Base-by-base conservation (phyloP, 1,140 invertebrate species). In the Telenomus remus region DNA sequence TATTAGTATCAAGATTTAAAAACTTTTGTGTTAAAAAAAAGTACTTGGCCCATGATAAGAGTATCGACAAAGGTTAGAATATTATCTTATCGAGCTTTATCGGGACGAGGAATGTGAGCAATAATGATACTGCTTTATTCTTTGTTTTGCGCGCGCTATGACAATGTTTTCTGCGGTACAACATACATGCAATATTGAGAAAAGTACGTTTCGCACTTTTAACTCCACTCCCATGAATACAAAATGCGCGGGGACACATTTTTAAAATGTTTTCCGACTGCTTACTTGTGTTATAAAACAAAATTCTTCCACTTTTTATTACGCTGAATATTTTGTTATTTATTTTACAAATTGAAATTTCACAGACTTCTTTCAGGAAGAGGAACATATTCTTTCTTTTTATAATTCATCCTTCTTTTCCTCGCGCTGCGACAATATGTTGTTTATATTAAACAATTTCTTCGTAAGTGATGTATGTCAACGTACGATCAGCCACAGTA, bases 61-160 rank as follows among this genome's bases (percentile, higher is more conserved):
- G 50, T 42, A 69, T 42, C 49, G 42, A 69, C 2, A 39, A 61
- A 55, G 35, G 57, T 50, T 70, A 13, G 46, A 70, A 70, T 70
- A 50, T 70, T 61, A 70, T 70, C 51, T 55, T 50, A 56, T 61
- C 46, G 43, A 55, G 56, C 37, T 61, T 70, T 61, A 60, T 56
- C 55, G 66, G 13, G 15, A 37, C 16, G 48, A 34, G 44, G 57
- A 70, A 70, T 70, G 33, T 56, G 57, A 50, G 51, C 66, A 61
- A 70, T 70, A 56, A 70, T 60, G 47, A 54, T 61, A 50, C 49
- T 61, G 57, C 44, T 56, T 55, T 70, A 50, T 61, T 61, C 55
- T 70, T 49, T 44, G 1, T 27, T 27, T 27, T 6, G 19, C 50
- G 57, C 42, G 15, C 56, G 39, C 44, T 61, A 53, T 56, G 66